Evolutionary conservation across 2,888 invertebrate species (phyloP).

Genomic region (Drosophila mettleri): DNA sequence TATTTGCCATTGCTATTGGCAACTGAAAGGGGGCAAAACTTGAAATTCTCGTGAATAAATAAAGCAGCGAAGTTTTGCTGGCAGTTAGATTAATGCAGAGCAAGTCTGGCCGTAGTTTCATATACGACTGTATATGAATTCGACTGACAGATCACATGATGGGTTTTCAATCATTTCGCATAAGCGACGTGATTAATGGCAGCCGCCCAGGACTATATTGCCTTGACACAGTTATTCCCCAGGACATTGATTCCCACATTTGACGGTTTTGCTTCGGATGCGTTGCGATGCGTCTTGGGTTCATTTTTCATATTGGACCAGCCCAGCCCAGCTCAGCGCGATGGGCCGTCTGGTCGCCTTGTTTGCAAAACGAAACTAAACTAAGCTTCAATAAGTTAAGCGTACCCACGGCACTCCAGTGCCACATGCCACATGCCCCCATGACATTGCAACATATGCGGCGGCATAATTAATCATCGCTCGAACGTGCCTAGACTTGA

Average conservation of each 20-base stretch:
- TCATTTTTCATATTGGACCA: constrained; percentile 73
- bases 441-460: constrained; percentile 75
- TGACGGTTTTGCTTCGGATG: constrained; percentile 2
- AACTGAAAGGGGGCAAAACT: constrained; percentile 10
- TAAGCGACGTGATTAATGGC: constrained; percentile 72
- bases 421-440: constrained; percentile 18
- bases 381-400: constrained; percentile 55
- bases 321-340: neutral
- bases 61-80: neutral
- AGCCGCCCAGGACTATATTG: constrained; percentile 48
- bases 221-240: constrained; percentile 56
- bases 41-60: constrained; percentile 15
- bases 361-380: constrained; percentile 42
- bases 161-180: constrained; percentile 69
- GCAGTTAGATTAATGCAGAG: neutral
- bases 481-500: constrained; percentile 60
- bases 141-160: constrained; percentile 35
- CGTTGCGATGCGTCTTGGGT: constrained; percentile 15
- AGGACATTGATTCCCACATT: constrained; percentile 20
- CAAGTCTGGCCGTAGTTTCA: neutral
- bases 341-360: constrained; percentile 10
- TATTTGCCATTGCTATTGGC: constrained; percentile 28
- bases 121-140: neutral
- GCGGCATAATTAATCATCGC: constrained; percentile 71
- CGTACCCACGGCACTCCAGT: constrained; percentile 24